Conservation (phyloP, 2,888 invertebrate species). For the Metacarcinus magister region DNA sequence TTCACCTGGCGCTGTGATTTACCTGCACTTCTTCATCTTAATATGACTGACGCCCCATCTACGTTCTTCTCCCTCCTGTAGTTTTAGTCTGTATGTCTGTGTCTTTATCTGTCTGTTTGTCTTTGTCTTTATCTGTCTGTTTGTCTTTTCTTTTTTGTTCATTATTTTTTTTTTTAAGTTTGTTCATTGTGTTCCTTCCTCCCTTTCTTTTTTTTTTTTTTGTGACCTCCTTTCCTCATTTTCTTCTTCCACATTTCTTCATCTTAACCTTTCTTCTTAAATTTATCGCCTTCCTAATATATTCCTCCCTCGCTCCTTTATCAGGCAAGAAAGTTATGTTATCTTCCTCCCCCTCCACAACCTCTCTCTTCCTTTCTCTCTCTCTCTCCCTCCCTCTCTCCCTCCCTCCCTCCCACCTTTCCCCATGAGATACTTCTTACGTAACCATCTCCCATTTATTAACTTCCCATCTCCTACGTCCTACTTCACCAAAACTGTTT, state of each 20-base stretch:
- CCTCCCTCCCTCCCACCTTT: background rate
- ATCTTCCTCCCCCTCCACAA: background rate
- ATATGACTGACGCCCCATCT: background rate
- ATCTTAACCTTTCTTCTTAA: too few species aligned
- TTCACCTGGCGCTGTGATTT: background rate
- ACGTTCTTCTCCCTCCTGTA: too few species aligned
- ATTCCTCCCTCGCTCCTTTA: conserved; percentile 1
- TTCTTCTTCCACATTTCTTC: background rate
- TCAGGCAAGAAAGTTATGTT: background rate
- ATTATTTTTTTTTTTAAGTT: too few species aligned
- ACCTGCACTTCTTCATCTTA: background rate
- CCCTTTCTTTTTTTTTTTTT: background rate
- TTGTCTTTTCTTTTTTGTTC: background rate
- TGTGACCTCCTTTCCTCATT: background rate
- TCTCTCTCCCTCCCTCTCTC: background rate
- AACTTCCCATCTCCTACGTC: too few species aligned
- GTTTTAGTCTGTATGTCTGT: too few species aligned
- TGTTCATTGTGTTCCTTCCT: background rate
- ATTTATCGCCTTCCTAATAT: background rate
- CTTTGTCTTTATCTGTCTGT: background rate
- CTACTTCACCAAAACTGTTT: too few species aligned
- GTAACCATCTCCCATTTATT: too few species aligned
- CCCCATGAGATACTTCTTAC: background rate
- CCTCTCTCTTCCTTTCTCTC: background rate
- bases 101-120: too few species aligned